Base-by-base conservation (phyloP, 2,888 invertebrate species). In the Eudasyphora cyanicolor region DNA sequence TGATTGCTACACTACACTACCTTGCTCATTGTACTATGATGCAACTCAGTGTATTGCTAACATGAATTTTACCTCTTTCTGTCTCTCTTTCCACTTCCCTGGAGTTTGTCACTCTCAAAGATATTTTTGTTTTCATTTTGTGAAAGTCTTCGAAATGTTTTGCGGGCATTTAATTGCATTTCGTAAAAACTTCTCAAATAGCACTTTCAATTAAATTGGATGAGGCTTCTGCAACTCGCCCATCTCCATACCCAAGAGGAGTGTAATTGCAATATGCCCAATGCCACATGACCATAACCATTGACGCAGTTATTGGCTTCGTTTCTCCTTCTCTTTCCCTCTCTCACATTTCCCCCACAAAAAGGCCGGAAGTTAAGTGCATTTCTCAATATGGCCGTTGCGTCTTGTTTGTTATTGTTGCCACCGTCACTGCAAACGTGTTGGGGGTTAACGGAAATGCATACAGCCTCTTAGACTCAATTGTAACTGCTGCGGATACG, bases 111-210 rank as follows among this genome's bases (percentile, higher is more conserved):
- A 81, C 81, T 6, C 14, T 6, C 14, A 42, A 73, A 73, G 57
- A 67, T 57, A 79, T 84, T 79, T 45, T 84, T 69, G 82, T 82
- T 71, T 17, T 51, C 27, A 29, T 38, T 71, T 49, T 51, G 19
- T 27, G 17, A 54, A 71, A 24, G 67, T 82, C 82, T 76, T 77
- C 67, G 76, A 85, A 85, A 85, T 84, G 88, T 86, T 89, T 87
- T 85, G 73, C 85, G 88, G 89, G 88, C 91, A 90, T 90, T 83
- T 90, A 91, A 90, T 91, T 91, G 90, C 91, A 91, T 90, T 91
- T 88, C 87, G 78, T 79, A 85, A 77, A 79, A 77, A 76, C 86
- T 87, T 89, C 88, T 89, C 90, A 88, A 87, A 89, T 91, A 90
- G 90, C 90, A 89, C 89, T 91, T 90, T 90, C 91, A 90, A 90